Percentiles rank a stretch among this genome's conserved stretches.
Evolutionary conservation across 2,113 vertebrate genomes (phyloP).

Genomic region (Sterna hirundo): DNA sequence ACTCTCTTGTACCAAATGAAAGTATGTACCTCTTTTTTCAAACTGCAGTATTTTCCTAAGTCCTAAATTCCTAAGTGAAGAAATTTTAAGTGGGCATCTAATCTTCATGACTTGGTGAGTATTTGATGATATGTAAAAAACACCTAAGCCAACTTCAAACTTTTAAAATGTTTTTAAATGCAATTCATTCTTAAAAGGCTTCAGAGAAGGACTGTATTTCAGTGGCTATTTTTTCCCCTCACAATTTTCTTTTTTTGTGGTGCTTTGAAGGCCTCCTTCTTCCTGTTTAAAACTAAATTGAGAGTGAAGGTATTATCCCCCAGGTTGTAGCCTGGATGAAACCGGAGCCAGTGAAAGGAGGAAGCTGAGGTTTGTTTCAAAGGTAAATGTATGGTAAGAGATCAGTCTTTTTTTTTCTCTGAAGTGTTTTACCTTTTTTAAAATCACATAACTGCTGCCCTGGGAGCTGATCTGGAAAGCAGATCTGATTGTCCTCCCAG

Average conservation of each 20-base stretch:
- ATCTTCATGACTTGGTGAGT: not conserved
- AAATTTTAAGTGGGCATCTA: not conserved
- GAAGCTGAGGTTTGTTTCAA: not conserved
- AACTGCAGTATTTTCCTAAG: not conserved
- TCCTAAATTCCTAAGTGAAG: not conserved
- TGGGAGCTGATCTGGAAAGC: not conserved
- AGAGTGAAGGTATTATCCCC: not conserved
- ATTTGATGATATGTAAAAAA: not conserved
- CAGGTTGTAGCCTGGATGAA: not conserved
- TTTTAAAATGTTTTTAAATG: not conserved
- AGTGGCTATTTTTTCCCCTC: not conserved
- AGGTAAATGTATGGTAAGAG: not conserved
- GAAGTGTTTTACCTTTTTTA: not conserved
- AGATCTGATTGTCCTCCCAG: not conserved
- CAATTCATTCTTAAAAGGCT: not conserved
- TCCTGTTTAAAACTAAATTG: not conserved
- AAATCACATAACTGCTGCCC: not conserved
- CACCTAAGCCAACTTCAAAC: not conserved
- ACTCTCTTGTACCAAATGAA: not conserved
- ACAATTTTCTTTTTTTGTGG: not conserved
- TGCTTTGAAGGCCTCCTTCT: not conserved
- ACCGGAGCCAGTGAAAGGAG: not conserved
- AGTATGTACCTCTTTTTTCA: not conserved
- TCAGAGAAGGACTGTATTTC: not conserved
- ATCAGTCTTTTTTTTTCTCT: not conserved